Conservation (phyloP, 2,888 invertebrate genomes). For the Eupeodes luniger region DNA sequence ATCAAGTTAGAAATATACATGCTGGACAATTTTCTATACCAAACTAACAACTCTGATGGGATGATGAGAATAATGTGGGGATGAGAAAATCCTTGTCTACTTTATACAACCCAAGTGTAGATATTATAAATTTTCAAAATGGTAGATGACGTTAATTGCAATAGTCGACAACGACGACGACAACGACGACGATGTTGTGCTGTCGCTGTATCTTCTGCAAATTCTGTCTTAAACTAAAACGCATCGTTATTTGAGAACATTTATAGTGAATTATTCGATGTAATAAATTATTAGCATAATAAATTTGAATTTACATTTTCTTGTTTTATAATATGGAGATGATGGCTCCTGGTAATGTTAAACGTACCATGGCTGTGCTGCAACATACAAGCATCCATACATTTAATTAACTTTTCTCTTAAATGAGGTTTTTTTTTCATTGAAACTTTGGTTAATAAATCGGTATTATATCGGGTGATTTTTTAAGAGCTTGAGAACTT, state of each 20-base stretch:
- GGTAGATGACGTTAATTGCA: conserved; percentile 78
- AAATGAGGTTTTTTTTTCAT: neutral
- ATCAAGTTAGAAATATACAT: neutral
- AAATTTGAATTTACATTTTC: conserved; percentile 80
- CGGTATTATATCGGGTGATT: neutral
- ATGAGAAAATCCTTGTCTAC: conserved; percentile 27
- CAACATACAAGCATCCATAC: neutral
- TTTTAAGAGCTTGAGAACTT: too few relatives aligned
- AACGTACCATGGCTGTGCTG: neutral
- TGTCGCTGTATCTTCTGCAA: conserved; percentile 24
- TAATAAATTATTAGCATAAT: conserved; percentile 82
- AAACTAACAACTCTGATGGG: too few relatives aligned
- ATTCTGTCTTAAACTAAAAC: conserved; percentile 16
- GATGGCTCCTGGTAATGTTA: conserved; percentile 34
- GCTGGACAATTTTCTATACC: neutral
- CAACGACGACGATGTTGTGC: conserved; percentile 8
- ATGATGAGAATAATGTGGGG: neutral
- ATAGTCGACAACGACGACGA: conserved; percentile 41
- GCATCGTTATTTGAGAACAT: conserved; percentile 70
- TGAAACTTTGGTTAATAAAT: conserved; percentile 1
- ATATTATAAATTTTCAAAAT: conserved; percentile 76
- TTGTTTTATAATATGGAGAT: conserved; percentile 22
- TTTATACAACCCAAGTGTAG: too few relatives aligned
- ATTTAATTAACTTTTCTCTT: conserved; percentile 15
- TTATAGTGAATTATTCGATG: conserved; percentile 79